Percentiles rank a stretch among this genome's conserved stretches.
Evolutionary conservation across 2,113 vertebrate genomes (phyloP).

Genomic region (Indri indri): DNA sequence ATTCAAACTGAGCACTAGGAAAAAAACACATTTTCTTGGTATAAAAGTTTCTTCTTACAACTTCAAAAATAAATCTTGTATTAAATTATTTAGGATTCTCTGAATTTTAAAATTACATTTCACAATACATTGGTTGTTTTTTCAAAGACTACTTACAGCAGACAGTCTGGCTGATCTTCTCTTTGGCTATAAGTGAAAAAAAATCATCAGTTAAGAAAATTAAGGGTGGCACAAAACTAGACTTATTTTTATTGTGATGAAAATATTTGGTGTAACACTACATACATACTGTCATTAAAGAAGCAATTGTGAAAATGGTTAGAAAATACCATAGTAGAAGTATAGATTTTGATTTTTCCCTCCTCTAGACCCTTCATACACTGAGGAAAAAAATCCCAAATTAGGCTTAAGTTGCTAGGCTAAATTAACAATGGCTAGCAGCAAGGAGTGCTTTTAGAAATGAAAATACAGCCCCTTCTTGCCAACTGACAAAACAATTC

Average conservation of each 20-base stretch:
- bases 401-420: constrained; percentile 15
- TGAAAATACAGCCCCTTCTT: constrained; percentile 30
- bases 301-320: constrained; percentile 1
- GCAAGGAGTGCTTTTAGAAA: background rate
- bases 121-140: background rate
- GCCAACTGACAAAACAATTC: background rate
- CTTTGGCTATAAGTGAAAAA: constrained; percentile 89
- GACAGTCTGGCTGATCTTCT: constrained; percentile 96
- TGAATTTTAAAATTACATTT: constrained; percentile 55
- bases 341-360: background rate
- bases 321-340: background rate
- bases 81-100: background rate
- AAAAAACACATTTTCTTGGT: background rate
- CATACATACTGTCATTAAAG: constrained; percentile 24
- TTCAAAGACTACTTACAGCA: constrained; percentile 88
- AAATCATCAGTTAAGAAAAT: constrained; percentile 36
- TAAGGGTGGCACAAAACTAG: background rate
- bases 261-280: constrained; percentile 48
- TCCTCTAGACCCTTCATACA: background rate
- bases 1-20: background rate
- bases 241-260: constrained; percentile 39
- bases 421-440: constrained; percentile 32
- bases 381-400: background rate
- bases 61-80: background rate
- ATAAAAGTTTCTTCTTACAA: constrained; percentile 8